Conservation (phyloP, 2,113 vertebrate species). For the Jacana jacana region DNA sequence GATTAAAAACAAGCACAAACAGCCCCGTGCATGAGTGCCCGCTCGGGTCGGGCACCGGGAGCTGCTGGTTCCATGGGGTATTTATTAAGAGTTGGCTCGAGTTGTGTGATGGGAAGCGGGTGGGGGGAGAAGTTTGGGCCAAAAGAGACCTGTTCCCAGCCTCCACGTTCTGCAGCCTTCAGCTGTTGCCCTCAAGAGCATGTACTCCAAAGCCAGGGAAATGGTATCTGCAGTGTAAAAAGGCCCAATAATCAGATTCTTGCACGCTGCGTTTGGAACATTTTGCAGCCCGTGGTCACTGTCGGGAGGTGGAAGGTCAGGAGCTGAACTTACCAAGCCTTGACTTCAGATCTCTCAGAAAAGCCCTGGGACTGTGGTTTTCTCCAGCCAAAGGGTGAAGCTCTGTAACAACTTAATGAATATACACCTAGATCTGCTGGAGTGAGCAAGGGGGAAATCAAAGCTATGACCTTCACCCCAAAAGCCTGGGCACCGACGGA, state of each 20-base stretch:
- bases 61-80: fast-evolving
- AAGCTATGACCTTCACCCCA: not conserved
- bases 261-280: not conserved
- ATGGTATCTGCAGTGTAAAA: not conserved
- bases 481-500: fast-evolving
- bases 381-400: not conserved
- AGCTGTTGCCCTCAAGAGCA: not conserved
- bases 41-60: not conserved
- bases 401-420: not conserved
- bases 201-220: not conserved
- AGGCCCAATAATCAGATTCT: not conserved
- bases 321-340: not conserved
- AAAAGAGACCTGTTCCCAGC: not conserved
- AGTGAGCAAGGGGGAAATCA: not conserved
- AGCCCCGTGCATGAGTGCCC: not conserved
- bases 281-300: fast-evolving
- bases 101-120: not conserved
- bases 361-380: not conserved
- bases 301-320: not conserved
- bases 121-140: not conserved
- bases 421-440: fast-evolving
- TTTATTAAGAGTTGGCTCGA: not conserved
- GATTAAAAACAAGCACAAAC: not conserved
- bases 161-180: not conserved
- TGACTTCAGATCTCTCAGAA: not conserved